Conservation (phyloP, 2,797 vertebrate species). For the Eurystomus glaucurus region DNA sequence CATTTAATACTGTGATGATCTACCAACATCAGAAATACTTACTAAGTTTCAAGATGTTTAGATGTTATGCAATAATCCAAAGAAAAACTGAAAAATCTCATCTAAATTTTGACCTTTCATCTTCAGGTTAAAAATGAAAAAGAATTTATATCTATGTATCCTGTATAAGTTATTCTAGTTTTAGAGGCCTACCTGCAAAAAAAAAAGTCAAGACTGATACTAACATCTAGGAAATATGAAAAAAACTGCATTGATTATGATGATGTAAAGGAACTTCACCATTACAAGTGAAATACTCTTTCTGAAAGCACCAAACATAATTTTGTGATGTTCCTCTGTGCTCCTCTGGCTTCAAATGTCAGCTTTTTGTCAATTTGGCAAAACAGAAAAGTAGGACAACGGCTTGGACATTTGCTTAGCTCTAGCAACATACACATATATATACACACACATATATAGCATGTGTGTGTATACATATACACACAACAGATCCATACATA, state of each 20-base stretch:
- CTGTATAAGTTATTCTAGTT: background rate
- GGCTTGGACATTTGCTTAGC: background rate
- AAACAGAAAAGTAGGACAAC: background rate
- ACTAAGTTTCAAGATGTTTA: background rate
- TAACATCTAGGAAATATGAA: background rate
- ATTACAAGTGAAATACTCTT: background rate
- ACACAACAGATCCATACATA: background rate
- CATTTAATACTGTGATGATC: background rate
- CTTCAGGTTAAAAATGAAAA: background rate
- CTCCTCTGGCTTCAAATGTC: too few species aligned
- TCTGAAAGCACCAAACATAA: background rate
- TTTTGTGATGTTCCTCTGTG: background rate
- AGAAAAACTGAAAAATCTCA: background rate
- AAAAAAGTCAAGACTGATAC: background rate
- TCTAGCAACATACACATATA: background rate
- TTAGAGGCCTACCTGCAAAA: background rate
- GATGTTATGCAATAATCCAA: conserved; percentile 2
- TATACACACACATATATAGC: background rate
- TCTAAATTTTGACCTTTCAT: conserved; percentile 25
- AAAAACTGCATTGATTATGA: background rate
- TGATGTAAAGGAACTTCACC: background rate
- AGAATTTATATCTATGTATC: background rate
- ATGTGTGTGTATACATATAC: too few species aligned
- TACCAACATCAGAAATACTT: background rate
- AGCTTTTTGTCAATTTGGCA: background rate